phyloP scores from a whole-genome alignment of 1,140 invertebrate species.

The Drosophila hydei region DNA sequence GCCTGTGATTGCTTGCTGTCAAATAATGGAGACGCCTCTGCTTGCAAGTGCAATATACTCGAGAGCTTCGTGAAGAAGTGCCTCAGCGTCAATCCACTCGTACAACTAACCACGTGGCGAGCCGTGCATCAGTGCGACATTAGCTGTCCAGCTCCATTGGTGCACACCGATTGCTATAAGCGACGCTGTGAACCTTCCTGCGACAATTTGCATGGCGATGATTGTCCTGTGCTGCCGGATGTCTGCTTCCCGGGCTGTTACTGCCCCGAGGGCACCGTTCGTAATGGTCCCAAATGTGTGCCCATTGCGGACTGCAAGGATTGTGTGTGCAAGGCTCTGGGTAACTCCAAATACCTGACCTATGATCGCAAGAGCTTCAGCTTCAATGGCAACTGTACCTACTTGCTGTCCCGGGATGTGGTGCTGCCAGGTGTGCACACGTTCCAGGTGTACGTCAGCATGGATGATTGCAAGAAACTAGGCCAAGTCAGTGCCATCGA shows the following conservation, averaged over 20 bases:
- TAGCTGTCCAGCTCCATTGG: slow-evolving; percentile 88
- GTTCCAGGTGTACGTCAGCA: slow-evolving; percentile 85
- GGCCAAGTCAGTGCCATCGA: slow-evolving; percentile 45
- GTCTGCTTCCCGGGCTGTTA: slow-evolving; percentile 93
- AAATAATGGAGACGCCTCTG: slow-evolving; percentile 79
- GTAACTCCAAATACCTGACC: slow-evolving; percentile 89
- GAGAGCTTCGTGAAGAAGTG: slow-evolving; percentile 90
- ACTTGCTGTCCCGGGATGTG: slow-evolving; percentile 88
- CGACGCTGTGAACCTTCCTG: slow-evolving; percentile 90
- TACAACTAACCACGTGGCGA: slow-evolving; percentile 89
- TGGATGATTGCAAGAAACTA: slow-evolving; percentile 76
- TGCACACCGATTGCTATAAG: slow-evolving; percentile 92
- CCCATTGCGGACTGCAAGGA: slow-evolving; percentile 89
- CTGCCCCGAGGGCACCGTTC: slow-evolving; percentile 90
- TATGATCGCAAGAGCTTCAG: slow-evolving; percentile 90
- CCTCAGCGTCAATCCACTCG: slow-evolving; percentile 86
- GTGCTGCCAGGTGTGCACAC: slow-evolving; percentile 85
- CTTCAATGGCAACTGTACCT: slow-evolving; percentile 91
- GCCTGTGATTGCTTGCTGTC: slow-evolving; percentile 88
- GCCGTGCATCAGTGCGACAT: slow-evolving; percentile 86
- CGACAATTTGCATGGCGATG: slow-evolving; percentile 85
- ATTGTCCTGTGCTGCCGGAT: slow-evolving; percentile 87
- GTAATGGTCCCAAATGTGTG: slow-evolving; percentile 89
- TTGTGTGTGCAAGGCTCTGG: slow-evolving; percentile 90
- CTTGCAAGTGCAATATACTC: slow-evolving; percentile 89